Evolutionary conservation across 2,797 vertebrate genomes (phyloP).

Genomic region (Phataginus tricuspis): DNA sequence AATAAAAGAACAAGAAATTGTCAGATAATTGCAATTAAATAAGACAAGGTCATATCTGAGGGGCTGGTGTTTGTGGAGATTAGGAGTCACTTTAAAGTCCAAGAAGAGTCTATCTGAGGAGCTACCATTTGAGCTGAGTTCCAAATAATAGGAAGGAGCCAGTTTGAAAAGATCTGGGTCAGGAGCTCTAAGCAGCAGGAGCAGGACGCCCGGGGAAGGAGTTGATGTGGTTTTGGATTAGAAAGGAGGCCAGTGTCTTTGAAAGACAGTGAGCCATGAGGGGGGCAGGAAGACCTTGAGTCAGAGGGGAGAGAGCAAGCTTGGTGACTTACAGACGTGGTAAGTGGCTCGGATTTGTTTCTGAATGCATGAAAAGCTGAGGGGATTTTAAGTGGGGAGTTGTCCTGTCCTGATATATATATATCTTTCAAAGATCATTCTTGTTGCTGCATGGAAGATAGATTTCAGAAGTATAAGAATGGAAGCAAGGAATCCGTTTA

Average conservation of each 20-base stretch:
- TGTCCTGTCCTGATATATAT: background rate
- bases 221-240: background rate
- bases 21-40: background rate
- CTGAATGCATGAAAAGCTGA: background rate
- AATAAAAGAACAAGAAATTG: background rate
- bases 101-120: background rate
- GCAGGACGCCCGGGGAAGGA: background rate
- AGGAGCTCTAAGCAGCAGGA: background rate
- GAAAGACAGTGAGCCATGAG: background rate
- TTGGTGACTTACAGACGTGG: rapidly evolving
- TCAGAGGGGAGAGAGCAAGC: background rate
- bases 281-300: background rate
- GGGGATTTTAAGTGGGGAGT: background rate
- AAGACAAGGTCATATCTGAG: background rate
- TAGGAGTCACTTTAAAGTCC: background rate
- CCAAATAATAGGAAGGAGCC: background rate
- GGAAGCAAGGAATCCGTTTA: background rate
- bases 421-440: background rate
- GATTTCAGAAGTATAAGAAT: background rate
- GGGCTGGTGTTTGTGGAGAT: background rate
- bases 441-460: background rate
- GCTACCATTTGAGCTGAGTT: background rate
- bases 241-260: background rate
- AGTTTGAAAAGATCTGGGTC: constrained; percentile 5
- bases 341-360: background rate